Conservation (phyloP, 2,797 vertebrate genomes). For the Ctenochaetus hawaiiensis region DNA sequence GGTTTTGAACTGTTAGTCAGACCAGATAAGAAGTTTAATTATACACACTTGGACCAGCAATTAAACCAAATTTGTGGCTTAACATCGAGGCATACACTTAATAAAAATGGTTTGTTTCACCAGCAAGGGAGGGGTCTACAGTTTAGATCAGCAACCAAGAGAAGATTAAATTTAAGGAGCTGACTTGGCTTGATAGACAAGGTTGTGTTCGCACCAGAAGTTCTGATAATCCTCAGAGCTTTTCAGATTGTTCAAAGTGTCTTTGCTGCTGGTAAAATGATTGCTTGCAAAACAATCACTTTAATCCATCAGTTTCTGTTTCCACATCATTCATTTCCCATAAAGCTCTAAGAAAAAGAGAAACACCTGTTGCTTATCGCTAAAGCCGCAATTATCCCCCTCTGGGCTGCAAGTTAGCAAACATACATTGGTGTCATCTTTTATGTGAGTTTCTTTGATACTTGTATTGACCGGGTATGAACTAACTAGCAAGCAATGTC, state of each 20-base stretch:
- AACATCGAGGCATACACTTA: too few relatives aligned
- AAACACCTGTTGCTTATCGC: neutral
- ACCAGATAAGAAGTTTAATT: neutral
- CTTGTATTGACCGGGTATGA: neutral
- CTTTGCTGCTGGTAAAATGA: neutral
- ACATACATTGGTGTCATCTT: too few relatives aligned
- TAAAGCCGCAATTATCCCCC: neutral
- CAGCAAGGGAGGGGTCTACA: too few relatives aligned
- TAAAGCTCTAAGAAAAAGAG: neutral
- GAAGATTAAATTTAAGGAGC: neutral
- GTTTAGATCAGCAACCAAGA: neutral
- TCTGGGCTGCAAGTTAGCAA: too few relatives aligned
- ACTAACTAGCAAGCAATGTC: neutral
- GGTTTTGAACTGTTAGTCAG: neutral
- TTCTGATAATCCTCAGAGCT: constrained; percentile 12
- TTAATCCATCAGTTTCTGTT: constrained; percentile 16
- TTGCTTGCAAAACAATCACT: neutral
- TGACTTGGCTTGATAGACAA: constrained; percentile 4
- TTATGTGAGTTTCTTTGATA: neutral
- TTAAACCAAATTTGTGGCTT: too few relatives aligned
- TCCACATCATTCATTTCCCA: neutral
- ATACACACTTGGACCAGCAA: neutral
- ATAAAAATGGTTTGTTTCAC: too few relatives aligned
- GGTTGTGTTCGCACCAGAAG: neutral
- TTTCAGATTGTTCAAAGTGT: constrained; percentile 14